phyloP scores from a whole-genome alignment of 2,888 invertebrate species.

The Erebia ligea region DNA sequence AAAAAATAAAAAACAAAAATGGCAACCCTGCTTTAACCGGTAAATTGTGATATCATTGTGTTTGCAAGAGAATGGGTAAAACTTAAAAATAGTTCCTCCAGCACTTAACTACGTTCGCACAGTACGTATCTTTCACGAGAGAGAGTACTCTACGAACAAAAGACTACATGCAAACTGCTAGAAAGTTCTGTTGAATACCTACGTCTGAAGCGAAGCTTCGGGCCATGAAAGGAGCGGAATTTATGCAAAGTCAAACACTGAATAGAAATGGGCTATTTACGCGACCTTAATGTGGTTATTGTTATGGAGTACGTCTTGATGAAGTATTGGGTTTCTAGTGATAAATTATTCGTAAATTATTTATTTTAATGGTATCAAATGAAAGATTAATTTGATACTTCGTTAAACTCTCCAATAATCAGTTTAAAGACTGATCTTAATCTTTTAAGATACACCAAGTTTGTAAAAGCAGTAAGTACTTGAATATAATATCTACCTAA shows the following conservation, averaged over 20 bases:
- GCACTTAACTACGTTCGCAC: conserved; percentile 51
- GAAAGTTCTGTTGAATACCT: conserved; percentile 48
- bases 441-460: background rate
- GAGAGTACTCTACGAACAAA: conserved; percentile 62
- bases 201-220: conserved; percentile 46
- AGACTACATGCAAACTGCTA: conserved; percentile 57
- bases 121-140: conserved; percentile 46
- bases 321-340: background rate
- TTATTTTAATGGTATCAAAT: background rate
- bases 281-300: conserved; percentile 23
- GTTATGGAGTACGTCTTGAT: background rate
- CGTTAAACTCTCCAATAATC: too few species aligned
- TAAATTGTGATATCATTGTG: conserved; percentile 41
- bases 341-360: background rate
- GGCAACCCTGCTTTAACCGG: conserved; percentile 22
- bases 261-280: conserved; percentile 22
- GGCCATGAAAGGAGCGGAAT: conserved; percentile 50
- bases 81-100: conserved; percentile 45
- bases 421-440: background rate
- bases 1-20: background rate
- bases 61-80: conserved; percentile 28
- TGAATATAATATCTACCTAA: too few species aligned
- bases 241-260: conserved; percentile 32
- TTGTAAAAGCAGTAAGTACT: background rate
- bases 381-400: background rate